These are phyloP conservation scores for Cheilosia pagana DNA, from an alignment of 2,888 invertebrate genomes.

Conservation along the genomic window DNA sequence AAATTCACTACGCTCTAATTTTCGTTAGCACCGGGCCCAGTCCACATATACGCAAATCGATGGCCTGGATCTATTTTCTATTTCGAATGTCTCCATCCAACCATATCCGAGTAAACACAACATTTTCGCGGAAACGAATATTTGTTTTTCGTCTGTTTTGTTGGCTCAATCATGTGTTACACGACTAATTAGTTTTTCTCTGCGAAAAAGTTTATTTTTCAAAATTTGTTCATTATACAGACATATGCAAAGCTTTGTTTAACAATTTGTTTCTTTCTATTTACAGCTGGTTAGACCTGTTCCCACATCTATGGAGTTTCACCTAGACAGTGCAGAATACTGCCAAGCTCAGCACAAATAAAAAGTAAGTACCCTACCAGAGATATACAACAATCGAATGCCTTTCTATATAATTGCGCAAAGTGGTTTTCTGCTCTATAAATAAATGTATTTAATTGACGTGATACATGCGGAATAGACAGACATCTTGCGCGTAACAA, in stretches of 20 bases:
- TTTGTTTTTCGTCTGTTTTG: slow-evolving; percentile 3
- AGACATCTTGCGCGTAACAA: background rate
- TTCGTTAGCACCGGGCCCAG: background rate
- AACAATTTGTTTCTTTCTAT: slow-evolving; percentile 76
- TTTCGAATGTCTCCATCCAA: slow-evolving; percentile 18
- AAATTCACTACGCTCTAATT: slow-evolving; percentile 5
- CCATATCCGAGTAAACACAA: slow-evolving; percentile 24
- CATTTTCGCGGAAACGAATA: slow-evolving; percentile 29
- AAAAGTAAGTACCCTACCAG: slow-evolving; percentile 83
- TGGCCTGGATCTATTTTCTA: slow-evolving; percentile 44
- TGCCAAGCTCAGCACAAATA: slow-evolving; percentile 99
- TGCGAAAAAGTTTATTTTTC: slow-evolving; percentile 12
- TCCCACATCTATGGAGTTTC: slow-evolving; percentile 98
- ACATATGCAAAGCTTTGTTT: slow-evolving; percentile 22
- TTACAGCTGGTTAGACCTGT: slow-evolving; percentile 94
- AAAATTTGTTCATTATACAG: slow-evolving; percentile 37
- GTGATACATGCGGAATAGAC: background rate
- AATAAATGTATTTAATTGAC: slow-evolving; percentile 33
- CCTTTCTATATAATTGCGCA: background rate
- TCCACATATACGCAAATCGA: slow-evolving; percentile 28
- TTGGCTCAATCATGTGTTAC: slow-evolving; percentile 37
- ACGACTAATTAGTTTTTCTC: slow-evolving; percentile 41
- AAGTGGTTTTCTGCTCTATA: slow-evolving; percentile 22
- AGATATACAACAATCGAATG: background rate
- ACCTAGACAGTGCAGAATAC: slow-evolving; percentile 99